Conservation (phyloP, 2,797 vertebrate genomes). For the Halcyon badia region DNA sequence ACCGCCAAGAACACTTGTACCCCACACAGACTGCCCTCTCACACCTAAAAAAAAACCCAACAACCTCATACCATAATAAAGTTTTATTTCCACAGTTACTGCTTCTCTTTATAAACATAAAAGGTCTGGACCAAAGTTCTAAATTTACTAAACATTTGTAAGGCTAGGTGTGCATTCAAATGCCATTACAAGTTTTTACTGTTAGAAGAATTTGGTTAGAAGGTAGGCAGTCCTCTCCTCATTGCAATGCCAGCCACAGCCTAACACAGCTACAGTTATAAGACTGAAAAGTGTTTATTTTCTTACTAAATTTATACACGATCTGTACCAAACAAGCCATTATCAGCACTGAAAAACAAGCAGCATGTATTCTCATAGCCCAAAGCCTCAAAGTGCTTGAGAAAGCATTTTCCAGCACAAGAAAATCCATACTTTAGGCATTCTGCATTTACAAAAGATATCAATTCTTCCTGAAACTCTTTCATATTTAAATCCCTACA, state of each 20-base stretch:
- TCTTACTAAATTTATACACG: background rate
- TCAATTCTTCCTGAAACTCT: background rate
- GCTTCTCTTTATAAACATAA: background rate
- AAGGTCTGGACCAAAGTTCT: background rate
- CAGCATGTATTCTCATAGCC: background rate
- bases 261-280: background rate
- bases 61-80: background rate
- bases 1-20: background rate
- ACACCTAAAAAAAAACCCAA: background rate
- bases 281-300: background rate
- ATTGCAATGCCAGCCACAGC: background rate
- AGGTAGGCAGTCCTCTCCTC: background rate
- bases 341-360: background rate
- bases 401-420: background rate
- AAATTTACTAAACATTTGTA: background rate
- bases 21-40: background rate
- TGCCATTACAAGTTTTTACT: background rate
- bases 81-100: background rate
- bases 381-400: background rate
- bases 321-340: background rate
- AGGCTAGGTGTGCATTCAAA: background rate
- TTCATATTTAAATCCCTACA: background rate
- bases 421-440: background rate
- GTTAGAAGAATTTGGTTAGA: background rate
- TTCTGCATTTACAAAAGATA: background rate